phyloP scores from a whole-genome alignment of 2,113 vertebrate species.

The Mastomys coucha region DNA sequence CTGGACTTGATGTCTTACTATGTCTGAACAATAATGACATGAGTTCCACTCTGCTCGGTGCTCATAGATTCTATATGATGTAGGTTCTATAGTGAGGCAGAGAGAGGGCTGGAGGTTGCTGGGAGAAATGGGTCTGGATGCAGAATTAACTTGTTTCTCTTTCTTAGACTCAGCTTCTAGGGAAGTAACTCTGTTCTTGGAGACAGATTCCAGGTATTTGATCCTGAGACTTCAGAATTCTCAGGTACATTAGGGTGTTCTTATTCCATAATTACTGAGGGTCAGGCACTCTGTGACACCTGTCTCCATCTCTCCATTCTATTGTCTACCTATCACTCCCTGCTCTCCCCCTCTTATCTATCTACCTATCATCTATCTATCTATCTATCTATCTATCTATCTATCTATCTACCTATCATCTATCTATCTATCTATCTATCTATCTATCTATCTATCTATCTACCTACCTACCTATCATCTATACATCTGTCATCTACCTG shows the following conservation, averaged over 20 bases:
- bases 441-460: not conserved
- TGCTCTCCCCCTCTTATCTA: not conserved
- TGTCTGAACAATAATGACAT: not conserved
- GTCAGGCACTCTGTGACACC: not conserved
- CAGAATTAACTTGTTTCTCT: not conserved
- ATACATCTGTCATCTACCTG: too few relatives aligned
- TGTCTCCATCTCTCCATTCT: not conserved
- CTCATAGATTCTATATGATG: not conserved
- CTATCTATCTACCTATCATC: not conserved
- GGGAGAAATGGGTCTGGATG: not conserved
- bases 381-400: not conserved
- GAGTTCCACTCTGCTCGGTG: not conserved
- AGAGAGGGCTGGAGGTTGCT: not conserved
- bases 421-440: not conserved
- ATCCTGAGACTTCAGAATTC: constrained; percentile 14
- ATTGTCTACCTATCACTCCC: not conserved
- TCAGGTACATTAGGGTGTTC: not conserved
- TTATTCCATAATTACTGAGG: not conserved
- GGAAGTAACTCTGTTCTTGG: constrained; percentile 6
- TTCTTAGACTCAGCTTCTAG: not conserved
- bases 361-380: not conserved
- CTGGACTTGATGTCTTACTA: not conserved
- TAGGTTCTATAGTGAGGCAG: not conserved
- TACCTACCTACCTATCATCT: not conserved
- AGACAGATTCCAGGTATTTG: not conserved